A percentile compares a stretch with the other conserved stretches of the same genome.
phyloP scores from a whole-genome alignment of 1,140 invertebrate genomes.

The Sarcophaga peregrina region DNA sequence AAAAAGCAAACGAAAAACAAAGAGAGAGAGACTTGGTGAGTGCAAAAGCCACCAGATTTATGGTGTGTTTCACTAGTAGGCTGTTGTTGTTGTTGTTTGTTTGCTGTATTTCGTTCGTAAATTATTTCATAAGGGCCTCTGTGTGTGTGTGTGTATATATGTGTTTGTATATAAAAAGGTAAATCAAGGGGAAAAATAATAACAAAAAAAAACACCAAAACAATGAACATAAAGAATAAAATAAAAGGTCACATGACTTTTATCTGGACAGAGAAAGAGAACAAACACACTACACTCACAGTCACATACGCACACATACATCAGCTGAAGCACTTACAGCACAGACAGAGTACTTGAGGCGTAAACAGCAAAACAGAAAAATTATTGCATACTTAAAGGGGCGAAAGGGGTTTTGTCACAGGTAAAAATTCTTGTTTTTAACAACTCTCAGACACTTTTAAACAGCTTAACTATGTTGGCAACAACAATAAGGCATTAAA shows the following conservation, averaged over 20 bases:
- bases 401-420: not conserved
- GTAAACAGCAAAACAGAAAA: slow-evolving; percentile 18
- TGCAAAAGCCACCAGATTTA: too few relatives aligned
- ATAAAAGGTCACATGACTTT: slow-evolving; percentile 40
- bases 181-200: not conserved
- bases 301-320: not conserved
- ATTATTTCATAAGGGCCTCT: not conserved
- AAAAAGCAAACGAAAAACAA: too few relatives aligned
- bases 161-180: not conserved
- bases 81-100: too few relatives aligned
- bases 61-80: too few relatives aligned
- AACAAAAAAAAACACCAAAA: not conserved
- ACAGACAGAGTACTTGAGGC: slow-evolving; percentile 32
- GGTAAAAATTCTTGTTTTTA: too few relatives aligned
- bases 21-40: too few relatives aligned
- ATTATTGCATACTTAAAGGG: not conserved
- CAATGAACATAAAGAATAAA: slow-evolving; percentile 23
- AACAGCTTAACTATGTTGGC: too few relatives aligned
- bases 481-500: too few relatives aligned
- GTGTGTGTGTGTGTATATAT: not conserved
- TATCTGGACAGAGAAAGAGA: not conserved
- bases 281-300: not conserved
- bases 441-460: too few relatives aligned
- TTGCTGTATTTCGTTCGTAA: too few relatives aligned
- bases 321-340: not conserved